Evolutionary conservation across 1,140 invertebrate genomes (phyloP).

Genomic region (Sminthurides bifidus): DNA sequence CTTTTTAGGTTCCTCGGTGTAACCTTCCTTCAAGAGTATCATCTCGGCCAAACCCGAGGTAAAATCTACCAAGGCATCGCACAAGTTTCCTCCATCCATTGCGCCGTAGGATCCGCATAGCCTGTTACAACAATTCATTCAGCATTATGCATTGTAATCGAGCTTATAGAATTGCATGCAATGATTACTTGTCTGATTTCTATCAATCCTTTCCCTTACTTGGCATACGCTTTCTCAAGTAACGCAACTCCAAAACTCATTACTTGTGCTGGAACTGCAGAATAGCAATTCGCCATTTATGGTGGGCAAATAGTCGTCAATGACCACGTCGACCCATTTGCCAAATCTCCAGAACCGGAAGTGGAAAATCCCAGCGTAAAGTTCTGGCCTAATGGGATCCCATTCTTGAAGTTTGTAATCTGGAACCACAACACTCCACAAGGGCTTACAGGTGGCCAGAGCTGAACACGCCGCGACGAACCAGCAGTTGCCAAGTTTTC

Average conservation of each 20-base stretch:
- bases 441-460: conserved; percentile 40
- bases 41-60: conserved; percentile 57
- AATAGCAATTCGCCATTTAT: conserved; percentile 50
- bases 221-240: conserved; percentile 64
- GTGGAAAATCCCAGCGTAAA: conserved; percentile 42
- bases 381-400: conserved; percentile 26
- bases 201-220: conserved; percentile 38
- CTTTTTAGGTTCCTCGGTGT: conserved; percentile 40
- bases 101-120: conserved; percentile 57
- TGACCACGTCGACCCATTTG: conserved; percentile 27
- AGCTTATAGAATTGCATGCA: not conserved
- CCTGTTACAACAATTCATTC: conserved; percentile 32
- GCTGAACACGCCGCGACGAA: conserved; percentile 52
- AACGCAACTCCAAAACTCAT: conserved; percentile 59
- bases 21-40: conserved; percentile 35
- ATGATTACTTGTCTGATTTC: not conserved
- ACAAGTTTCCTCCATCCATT: conserved; percentile 53
- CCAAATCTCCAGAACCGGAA: conserved; percentile 40
- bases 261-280: conserved; percentile 49
- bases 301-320: conserved; percentile 58
- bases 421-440: conserved; percentile 28
- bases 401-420: conserved; percentile 32
- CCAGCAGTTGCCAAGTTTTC: conserved; percentile 52
- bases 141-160: too few relatives aligned
- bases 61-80: conserved; percentile 62